These are phyloP conservation scores for Capitella teleta DNA, from an alignment of 1,140 invertebrate genomes.

Conservation along the genomic window DNA sequence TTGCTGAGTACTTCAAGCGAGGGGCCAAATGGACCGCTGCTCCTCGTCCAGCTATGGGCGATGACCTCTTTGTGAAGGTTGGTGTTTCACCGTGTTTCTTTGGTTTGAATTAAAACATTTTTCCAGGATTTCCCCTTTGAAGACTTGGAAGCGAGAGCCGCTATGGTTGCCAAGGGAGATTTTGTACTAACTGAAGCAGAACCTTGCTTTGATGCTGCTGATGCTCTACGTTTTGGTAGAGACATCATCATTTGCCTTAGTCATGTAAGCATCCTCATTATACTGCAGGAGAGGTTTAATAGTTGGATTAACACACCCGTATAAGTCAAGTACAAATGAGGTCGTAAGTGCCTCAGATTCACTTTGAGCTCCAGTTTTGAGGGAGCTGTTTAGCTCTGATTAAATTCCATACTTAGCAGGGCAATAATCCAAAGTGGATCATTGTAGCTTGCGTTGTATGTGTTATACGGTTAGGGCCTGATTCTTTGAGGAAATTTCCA, in stretches of 20 bases:
- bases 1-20: conserved; percentile 13
- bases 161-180: conserved; percentile 6
- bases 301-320: too few species aligned
- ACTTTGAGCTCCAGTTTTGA: too few species aligned
- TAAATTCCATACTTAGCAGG: too few species aligned
- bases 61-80: conserved; percentile 12
- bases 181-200: conserved; percentile 12
- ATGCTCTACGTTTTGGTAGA: conserved; percentile 9
- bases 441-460: too few species aligned
- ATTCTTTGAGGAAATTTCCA: too few species aligned
- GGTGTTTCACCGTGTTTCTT: not conserved
- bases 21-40: conserved; percentile 14
- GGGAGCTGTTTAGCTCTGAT: too few species aligned
- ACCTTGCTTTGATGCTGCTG: conserved; percentile 11
- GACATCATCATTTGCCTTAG: conserved; percentile 11
- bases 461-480: too few species aligned
- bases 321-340: too few species aligned
- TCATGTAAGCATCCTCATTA: conserved; percentile 10
- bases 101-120: not conserved
- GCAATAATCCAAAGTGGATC: too few species aligned
- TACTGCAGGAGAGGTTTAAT: too few species aligned
- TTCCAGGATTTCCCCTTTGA: conserved; percentile 8
- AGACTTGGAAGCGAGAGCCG: conserved; percentile 2
- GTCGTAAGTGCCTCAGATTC: too few species aligned
- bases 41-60: conserved; percentile 10